phyloP scores from a whole-genome alignment of 1,140 invertebrate species.

The Octopus sinensis region DNA sequence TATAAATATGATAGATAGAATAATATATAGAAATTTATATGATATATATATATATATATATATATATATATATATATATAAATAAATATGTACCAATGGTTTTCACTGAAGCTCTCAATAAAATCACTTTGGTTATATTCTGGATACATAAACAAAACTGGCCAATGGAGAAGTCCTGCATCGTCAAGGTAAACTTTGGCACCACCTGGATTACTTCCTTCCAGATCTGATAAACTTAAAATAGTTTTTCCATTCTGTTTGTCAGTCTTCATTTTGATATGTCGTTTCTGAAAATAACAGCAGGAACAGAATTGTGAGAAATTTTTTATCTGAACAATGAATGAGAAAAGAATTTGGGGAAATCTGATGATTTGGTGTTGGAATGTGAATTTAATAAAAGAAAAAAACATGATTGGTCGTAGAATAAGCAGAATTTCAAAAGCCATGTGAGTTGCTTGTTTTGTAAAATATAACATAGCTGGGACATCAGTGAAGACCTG shows the following conservation, averaged over 20 bases:
- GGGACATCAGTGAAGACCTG: too few species aligned
- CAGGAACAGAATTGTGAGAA: too few species aligned
- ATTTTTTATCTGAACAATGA: too few species aligned
- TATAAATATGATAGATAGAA: neutral
- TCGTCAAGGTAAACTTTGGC: constrained; percentile 64
- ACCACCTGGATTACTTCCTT: constrained; percentile 44
- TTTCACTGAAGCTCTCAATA: constrained; percentile 68
- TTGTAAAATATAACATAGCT: too few species aligned
- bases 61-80: neutral
- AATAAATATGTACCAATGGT: constrained; percentile 60
- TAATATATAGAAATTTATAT: too few species aligned
- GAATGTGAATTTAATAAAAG: too few species aligned
- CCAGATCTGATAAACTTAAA: constrained; percentile 56
- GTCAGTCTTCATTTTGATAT: constrained; percentile 37
- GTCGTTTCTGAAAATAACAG: constrained; percentile 30
- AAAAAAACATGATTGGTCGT: too few species aligned
- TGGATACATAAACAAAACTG: constrained; percentile 79
- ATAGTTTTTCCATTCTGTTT: constrained; percentile 38
- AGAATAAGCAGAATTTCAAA: too few species aligned
- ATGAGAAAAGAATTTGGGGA: too few species aligned
- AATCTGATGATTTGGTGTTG: too few species aligned
- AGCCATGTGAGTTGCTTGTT: too few species aligned
- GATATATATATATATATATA: neutral
- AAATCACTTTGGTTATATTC: constrained; percentile 63
- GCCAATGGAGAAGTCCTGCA: constrained; percentile 71